phyloP scores from a whole-genome alignment of 2,113 vertebrate species.

The Corythaixoides concolor region DNA sequence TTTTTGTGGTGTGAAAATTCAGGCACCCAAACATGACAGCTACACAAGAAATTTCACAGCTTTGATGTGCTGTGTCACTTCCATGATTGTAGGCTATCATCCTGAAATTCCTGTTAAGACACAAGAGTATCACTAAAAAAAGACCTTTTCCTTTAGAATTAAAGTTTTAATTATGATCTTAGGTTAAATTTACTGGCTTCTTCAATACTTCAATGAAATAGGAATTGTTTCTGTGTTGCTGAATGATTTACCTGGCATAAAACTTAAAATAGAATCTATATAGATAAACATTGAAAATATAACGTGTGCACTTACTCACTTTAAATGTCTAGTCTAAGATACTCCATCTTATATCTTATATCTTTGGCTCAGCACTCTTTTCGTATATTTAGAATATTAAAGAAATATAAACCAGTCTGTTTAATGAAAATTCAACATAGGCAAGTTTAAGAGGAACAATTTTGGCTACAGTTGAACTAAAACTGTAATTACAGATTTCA shows the following conservation, averaged over 20 bases:
- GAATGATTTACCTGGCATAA: neutral
- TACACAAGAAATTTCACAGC: conserved; percentile 25
- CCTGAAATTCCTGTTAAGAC: neutral
- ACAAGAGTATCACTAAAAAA: conserved; percentile 1
- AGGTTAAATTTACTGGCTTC: neutral
- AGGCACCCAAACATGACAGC: neutral
- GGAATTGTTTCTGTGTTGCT: neutral
- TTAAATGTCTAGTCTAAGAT: neutral
- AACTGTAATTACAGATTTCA: neutral
- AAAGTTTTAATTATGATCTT: neutral
- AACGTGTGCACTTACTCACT: neutral
- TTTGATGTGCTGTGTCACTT: conserved; percentile 18
- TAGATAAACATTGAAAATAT: neutral
- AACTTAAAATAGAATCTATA: neutral
- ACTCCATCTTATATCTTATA: neutral
- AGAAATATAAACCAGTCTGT: neutral
- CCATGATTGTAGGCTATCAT: neutral
- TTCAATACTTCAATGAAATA: neutral
- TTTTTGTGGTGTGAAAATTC: neutral
- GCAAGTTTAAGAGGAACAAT: neutral
- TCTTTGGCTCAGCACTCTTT: neutral
- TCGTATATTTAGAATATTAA: neutral
- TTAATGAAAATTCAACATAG: neutral
- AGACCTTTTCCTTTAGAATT: neutral
- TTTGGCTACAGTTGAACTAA: neutral